Evolutionary conservation across 2,888 invertebrate genomes (phyloP), one percentile per base, ranked within the genome.

Genomic region (Phytoseiulus persimilis): DNA sequence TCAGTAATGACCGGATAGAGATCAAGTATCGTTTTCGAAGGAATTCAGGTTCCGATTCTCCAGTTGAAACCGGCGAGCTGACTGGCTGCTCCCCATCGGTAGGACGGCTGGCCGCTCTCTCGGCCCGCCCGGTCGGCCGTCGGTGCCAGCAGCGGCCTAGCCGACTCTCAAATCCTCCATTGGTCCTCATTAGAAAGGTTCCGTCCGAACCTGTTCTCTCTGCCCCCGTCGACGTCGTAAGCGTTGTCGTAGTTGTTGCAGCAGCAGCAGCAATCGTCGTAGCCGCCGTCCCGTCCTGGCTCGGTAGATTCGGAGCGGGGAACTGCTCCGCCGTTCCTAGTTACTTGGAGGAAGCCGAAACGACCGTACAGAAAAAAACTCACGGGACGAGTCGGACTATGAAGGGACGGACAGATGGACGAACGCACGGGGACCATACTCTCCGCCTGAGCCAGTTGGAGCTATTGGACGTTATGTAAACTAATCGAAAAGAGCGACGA

Each of bases 401-500:
- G 65, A 65, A 65, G 9, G 28, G 65, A 65, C 18, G 65, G 23
- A 65, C 65, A 28, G 65, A 65, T 65, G 39, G 39, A 39, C 39
- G 39, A 39, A 9, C 39, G 39, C 39, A 39, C 39, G 9, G 39
- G n/a, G n/a, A n/a, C n/a, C 46, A 46, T 46, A 46, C 46, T 46
- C 14, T 14, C 46, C 46, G 46, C 6, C 65, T 65, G 18, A 65
- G 65, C 65, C 65, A 65, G 65, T 65, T 28, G 9, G 65, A 65
- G 65, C 65, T 65, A 65, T 65, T 65, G 65, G 65, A 65, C 65
- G 65, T 65, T 65, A 65, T 65, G 65, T 65, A 65, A 65, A 65
- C 65, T 65, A 65, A 65, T 65, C 65, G 65, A 65, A 28, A 65
- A 14, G 65, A 65, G 65, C 65, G 65, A 14, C 28, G 9, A 65